A percentile compares a stretch with the other conserved stretches of the same genome.
phyloP scores from a whole-genome alignment of 2,113 vertebrate genomes.

The Ovis canadensis region DNA sequence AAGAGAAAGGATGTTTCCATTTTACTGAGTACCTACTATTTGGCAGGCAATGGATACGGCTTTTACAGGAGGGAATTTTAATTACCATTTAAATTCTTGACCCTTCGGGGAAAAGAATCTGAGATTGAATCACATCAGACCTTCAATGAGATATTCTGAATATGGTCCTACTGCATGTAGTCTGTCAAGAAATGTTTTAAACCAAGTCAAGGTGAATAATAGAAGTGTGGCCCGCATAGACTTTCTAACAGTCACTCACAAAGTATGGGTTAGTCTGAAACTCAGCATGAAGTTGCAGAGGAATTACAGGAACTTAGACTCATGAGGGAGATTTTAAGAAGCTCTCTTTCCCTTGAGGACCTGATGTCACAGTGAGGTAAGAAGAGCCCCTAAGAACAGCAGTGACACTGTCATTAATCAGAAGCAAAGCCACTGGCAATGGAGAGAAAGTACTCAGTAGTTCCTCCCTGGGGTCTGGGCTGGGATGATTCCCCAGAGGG shows the following conservation, averaged over 20 bases:
- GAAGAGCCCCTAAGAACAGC: conserved; percentile 29
- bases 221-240: background rate
- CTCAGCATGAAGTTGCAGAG: background rate
- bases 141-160: background rate
- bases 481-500: conserved; percentile 39
- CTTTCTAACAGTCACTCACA: background rate
- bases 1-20: background rate
- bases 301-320: background rate
- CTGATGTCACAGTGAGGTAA: background rate
- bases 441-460: background rate
- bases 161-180: background rate
- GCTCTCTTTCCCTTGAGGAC: background rate
- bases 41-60: background rate
- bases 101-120: background rate
- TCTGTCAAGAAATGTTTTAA: background rate
- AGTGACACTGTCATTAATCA: conserved; percentile 34
- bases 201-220: background rate
- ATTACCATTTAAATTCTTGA: background rate
- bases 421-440: conserved; percentile 1
- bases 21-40: background rate
- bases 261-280: background rate
- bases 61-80: background rate
- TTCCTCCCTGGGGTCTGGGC: conserved; percentile 21
- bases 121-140: background rate
- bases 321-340: background rate